A percentile compares a stretch with the other conserved stretches of the same genome.
These are phyloP conservation scores for Troides aeacus DNA, from an alignment of 2,888 invertebrate species.

Conservation along the genomic window DNA sequence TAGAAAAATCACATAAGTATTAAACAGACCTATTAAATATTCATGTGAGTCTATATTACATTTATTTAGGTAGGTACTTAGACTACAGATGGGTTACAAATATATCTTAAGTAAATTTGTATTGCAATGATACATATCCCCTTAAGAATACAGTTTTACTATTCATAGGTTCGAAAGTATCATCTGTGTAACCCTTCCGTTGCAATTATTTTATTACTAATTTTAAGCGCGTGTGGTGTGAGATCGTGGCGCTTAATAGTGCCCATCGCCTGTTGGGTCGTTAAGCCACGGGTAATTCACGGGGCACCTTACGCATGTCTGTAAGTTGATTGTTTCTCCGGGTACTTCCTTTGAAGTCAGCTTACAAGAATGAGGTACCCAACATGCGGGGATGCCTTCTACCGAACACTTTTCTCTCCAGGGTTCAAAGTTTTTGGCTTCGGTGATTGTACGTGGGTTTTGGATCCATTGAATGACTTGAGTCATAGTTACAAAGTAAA, in stretches of 20 bases:
- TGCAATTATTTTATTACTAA: conserved; percentile 66
- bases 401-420: conserved; percentile 96
- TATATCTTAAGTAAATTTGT: conserved; percentile 70
- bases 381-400: conserved; percentile 90
- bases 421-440: conserved; percentile 94
- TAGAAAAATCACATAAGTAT: conserved; percentile 78
- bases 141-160: conserved; percentile 42
- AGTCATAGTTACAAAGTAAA: conserved; percentile 97
- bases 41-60: conserved; percentile 81
- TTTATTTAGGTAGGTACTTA: conserved; percentile 77
- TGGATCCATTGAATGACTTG: conserved; percentile 98
- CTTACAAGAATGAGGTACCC: conserved; percentile 95
- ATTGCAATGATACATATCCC: conserved; percentile 70
- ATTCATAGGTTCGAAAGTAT: conserved; percentile 57
- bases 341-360: conserved; percentile 95
- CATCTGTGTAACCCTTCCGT: conserved; percentile 60
- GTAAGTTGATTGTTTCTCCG: conserved; percentile 95
- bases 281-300: conserved; percentile 97
- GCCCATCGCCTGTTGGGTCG: conserved; percentile 93
- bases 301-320: conserved; percentile 95
- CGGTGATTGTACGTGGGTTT: conserved; percentile 90
- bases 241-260: conserved; percentile 85
- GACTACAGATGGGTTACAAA: conserved; percentile 77
- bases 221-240: conserved; percentile 65
- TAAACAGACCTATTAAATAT: conserved; percentile 79